A percentile compares a stretch with the other conserved stretches of the same genome.
phyloP scores from a whole-genome alignment of 2,113 vertebrate species.

The Alethe castanea region DNA sequence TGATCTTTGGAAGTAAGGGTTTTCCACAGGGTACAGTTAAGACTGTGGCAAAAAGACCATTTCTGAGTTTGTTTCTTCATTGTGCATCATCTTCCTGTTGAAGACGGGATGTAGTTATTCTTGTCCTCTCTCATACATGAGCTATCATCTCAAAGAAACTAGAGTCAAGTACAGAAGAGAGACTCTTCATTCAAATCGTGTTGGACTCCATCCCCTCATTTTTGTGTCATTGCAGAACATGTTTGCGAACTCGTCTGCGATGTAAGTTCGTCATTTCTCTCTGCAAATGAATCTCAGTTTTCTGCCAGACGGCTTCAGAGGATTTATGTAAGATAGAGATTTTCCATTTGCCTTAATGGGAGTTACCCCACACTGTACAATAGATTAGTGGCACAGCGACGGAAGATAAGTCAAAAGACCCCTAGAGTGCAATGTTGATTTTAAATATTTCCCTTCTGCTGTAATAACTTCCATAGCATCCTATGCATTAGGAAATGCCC shows the following conservation, averaged over 20 bases:
- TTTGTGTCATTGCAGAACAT: background rate
- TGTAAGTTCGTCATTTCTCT: background rate
- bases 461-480: background rate
- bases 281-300: background rate
- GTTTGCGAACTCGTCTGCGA: background rate
- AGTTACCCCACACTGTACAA: background rate
- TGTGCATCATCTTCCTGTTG: background rate
- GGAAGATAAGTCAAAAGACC: constrained; percentile 10
- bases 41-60: background rate
- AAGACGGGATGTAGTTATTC: background rate
- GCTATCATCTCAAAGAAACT: background rate
- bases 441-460: constrained; percentile 37
- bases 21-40: background rate
- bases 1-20: background rate
- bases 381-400: background rate
- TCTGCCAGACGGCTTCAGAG: background rate
- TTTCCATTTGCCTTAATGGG: constrained; percentile 11
- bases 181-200: background rate
- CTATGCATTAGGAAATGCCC: constrained; percentile 18
- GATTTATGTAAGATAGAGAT: background rate
- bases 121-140: background rate
- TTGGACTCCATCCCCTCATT: background rate
- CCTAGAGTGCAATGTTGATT: constrained; percentile 30
- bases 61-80: background rate
- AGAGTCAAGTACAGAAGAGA: background rate